phyloP scores from a whole-genome alignment of 2,113 vertebrate genomes.

The Vombatus ursinus region DNA sequence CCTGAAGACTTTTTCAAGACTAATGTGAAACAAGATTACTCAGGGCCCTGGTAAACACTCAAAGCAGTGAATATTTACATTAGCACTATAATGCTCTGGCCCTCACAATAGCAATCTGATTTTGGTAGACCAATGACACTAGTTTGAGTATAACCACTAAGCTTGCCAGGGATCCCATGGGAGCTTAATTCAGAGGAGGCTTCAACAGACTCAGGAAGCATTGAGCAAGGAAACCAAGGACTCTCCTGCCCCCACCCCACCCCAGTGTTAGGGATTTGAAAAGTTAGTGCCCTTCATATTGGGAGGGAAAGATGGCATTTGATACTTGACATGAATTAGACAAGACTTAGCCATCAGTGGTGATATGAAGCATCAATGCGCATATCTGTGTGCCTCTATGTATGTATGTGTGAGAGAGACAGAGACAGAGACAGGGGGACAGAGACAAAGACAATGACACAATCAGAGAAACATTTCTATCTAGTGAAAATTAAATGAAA shows the following conservation, averaged over 20 bases:
- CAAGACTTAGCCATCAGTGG: not conserved
- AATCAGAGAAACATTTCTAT: not conserved
- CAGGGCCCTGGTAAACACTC: conserved; percentile 17
- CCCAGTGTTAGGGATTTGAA: not conserved
- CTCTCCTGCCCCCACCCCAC: not conserved
- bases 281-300: conserved; percentile 1
- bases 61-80: not conserved
- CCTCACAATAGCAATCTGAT: conserved; percentile 23
- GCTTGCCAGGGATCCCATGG: conserved; percentile 31
- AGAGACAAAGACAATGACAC: not conserved
- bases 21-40: conserved; percentile 13
- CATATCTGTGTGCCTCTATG: not conserved
- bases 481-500: not conserved
- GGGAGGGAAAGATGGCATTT: not conserved
- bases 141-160: not conserved
- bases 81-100: not conserved
- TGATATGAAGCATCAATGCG: not conserved
- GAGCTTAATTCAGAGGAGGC: not conserved
- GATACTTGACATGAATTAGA: not conserved
- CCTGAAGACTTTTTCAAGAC: conserved; percentile 53
- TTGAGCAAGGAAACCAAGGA: conserved; percentile 1
- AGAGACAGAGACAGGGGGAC: not conserved
- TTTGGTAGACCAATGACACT: conserved; percentile 7
- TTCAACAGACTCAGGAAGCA: not conserved
- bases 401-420: not conserved